Evolutionary conservation across 2,113 vertebrate genomes (phyloP).

Genomic region (Pyrgilauda ruficollis): DNA sequence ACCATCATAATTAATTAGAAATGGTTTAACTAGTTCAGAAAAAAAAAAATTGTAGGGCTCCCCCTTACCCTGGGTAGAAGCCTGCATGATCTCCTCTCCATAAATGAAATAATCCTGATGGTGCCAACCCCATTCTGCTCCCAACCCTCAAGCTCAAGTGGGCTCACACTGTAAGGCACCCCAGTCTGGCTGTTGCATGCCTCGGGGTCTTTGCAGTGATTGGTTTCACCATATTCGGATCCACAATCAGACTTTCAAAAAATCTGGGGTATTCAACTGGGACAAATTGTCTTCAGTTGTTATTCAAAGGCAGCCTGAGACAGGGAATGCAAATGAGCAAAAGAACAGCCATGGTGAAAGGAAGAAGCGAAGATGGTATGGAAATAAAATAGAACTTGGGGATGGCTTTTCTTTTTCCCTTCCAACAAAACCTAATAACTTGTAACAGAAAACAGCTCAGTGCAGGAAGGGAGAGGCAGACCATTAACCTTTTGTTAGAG

Average conservation of each 20-base stretch:
- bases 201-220: background rate
- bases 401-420: background rate
- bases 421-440: background rate
- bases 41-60: background rate
- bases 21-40: constrained; percentile 34
- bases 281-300: background rate
- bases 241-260: background rate
- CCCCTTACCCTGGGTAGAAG: background rate
- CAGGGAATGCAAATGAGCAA: background rate
- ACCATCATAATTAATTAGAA: constrained; percentile 51
- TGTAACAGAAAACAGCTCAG: background rate
- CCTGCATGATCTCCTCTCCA: background rate
- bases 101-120: background rate
- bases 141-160: background rate
- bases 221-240: background rate
- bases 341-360: background rate
- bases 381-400: background rate
- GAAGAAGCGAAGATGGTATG: background rate
- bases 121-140: background rate
- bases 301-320: background rate
- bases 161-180: background rate
- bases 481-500: background rate
- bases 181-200: background rate
- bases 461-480: background rate
- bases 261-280: background rate